Conservation (phyloP, 30 jellyfish, hydroid and myxozoan species). For the Hydractinia echinata region DNA sequence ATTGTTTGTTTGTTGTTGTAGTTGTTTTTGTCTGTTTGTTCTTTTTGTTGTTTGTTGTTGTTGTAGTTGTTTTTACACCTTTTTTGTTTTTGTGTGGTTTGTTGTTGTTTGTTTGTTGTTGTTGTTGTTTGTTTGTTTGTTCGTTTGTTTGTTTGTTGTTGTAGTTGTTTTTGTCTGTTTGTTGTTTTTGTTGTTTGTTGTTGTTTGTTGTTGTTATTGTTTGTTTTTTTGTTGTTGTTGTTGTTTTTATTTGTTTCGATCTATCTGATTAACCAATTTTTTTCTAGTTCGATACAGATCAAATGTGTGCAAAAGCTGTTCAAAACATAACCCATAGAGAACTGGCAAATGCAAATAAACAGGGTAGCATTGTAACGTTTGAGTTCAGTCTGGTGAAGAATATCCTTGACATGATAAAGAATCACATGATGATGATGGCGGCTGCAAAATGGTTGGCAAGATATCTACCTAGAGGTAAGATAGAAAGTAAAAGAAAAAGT, state of each 20-base stretch:
- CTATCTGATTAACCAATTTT: not conserved
- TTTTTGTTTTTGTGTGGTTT: too few species aligned
- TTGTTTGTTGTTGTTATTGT: too few species aligned
- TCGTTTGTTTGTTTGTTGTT: too few species aligned
- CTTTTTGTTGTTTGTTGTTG: too few species aligned
- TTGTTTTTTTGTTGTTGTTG: not conserved
- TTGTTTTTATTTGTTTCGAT: not conserved
- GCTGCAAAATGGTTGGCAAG: constrained; percentile 93
- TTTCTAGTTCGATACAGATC: constrained; percentile 55
- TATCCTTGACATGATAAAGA: constrained; percentile 46
- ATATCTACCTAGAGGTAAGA: constrained; percentile 78
- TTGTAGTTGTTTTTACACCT: too few species aligned
- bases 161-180: not conserved
- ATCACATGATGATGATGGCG: constrained; percentile 64
- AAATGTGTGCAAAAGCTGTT: constrained; percentile 64
- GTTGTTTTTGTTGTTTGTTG: too few species aligned
- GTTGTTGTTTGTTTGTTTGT: too few species aligned
- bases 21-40: too few species aligned
- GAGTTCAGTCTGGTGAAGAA: constrained; percentile 49
- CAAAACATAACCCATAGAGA: constrained; percentile 59
- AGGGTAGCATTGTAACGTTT: constrained; percentile 30
- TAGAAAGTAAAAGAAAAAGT: too few species aligned
- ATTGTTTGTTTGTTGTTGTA: too few species aligned
- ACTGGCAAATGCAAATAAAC: constrained; percentile 11
- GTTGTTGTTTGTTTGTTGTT: too few species aligned